Evolutionary conservation across 2,113 vertebrate genomes (phyloP).

Genomic region (Seriola aureovittata): DNA sequence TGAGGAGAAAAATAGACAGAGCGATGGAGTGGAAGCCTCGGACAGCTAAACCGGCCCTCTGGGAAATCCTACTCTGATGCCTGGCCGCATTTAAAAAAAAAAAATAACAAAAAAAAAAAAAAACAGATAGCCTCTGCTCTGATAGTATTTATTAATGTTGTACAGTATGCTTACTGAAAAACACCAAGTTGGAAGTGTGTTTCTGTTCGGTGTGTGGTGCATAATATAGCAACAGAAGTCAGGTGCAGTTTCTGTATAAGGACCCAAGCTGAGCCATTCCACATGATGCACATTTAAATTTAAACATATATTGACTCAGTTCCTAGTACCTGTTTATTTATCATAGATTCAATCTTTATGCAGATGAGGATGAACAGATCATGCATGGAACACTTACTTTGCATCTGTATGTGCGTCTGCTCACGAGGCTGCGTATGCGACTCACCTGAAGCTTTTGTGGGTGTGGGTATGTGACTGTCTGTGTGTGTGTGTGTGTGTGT

Average conservation of each 20-base stretch:
- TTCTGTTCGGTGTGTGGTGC: conserved; percentile 36
- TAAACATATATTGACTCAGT: conserved; percentile 68
- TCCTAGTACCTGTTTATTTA: conserved; percentile 70
- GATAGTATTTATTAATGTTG: conserved; percentile 56
- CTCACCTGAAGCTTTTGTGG: conserved; percentile 53
- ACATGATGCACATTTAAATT: conserved; percentile 75
- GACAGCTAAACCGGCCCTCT: conserved; percentile 59
- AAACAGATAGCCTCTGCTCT: conserved; percentile 29
- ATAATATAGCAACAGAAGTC: conserved; percentile 75
- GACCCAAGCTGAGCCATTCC: conserved; percentile 72
- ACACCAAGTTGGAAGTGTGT: not conserved
- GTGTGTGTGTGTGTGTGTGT: conserved; percentile 32
- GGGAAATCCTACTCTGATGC: conserved; percentile 62
- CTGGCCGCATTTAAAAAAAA: conserved; percentile 21
- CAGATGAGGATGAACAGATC: conserved; percentile 76
- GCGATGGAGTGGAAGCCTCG: conserved; percentile 54
- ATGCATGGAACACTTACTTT: conserved; percentile 60
- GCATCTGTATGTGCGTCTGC: conserved; percentile 45
- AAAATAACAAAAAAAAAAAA: conserved; percentile 14
- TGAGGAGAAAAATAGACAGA: conserved; percentile 63
- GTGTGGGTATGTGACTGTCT: conserved; percentile 17
- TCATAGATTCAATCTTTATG: conserved; percentile 82
- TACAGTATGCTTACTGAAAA: conserved; percentile 16
- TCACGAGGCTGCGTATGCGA: conserved; percentile 41
- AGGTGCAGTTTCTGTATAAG: conserved; percentile 53